These are phyloP conservation scores for Ctena decussata DNA, from an alignment of 2,888 invertebrate species.

Conservation along the genomic window DNA sequence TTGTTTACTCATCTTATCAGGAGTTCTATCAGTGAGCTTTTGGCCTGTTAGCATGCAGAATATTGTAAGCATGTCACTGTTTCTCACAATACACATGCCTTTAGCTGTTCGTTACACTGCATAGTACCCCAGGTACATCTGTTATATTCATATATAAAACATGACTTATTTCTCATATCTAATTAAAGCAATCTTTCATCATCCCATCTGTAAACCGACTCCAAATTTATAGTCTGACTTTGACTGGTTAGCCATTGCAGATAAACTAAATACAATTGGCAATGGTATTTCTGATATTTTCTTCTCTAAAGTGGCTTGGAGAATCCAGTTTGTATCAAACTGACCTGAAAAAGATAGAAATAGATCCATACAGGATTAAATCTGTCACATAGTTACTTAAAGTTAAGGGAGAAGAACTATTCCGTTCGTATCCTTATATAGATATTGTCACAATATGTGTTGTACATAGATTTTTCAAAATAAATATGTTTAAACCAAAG, in stretches of 20 bases:
- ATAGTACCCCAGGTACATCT: background rate
- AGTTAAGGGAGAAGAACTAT: too few species aligned
- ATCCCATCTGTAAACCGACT: conserved; percentile 96
- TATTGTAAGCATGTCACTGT: background rate
- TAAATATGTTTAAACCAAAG: too few species aligned
- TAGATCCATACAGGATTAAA: too few species aligned
- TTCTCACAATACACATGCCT: background rate
- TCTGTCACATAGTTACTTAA: too few species aligned
- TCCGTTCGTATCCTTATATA: too few species aligned
- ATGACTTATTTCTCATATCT: background rate
- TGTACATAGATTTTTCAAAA: too few species aligned
- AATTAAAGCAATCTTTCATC: background rate
- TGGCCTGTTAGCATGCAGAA: background rate
- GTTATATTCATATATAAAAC: background rate
- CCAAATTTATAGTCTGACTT: conserved; percentile 98
- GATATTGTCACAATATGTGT: too few species aligned
- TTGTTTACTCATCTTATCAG: too few species aligned
- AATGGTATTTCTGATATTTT: conserved; percentile 95
- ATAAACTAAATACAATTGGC: conserved; percentile 97
- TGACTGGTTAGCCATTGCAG: conserved; percentile 96
- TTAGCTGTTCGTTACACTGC: background rate
- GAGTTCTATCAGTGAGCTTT: too few species aligned
- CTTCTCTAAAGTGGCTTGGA: conserved; percentile 97
- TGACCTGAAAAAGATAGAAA: conserved; percentile 91
- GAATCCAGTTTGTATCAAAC: conserved; percentile 89